Evolutionary conservation across 2,797 vertebrate species (phyloP).

Genomic region (Ctenopoma multispine): DNA sequence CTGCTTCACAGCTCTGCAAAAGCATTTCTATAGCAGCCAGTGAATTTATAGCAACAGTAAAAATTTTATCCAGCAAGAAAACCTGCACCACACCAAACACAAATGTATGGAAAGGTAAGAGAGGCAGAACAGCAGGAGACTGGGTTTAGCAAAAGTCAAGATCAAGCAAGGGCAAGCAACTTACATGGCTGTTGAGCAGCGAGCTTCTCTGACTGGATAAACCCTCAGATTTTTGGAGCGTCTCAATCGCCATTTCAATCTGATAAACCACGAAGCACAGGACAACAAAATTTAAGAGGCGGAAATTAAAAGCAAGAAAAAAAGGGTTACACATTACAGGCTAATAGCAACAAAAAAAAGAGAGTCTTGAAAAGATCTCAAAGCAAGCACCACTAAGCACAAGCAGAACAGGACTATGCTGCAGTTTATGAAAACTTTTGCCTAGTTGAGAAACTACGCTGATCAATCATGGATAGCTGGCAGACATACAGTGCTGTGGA

Average conservation of each 20-base stretch:
- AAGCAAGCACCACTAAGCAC: constrained; percentile 79
- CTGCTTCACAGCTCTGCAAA: constrained; percentile 41
- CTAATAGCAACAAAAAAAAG: constrained; percentile 63
- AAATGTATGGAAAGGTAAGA: constrained; percentile 36
- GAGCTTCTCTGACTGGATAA: constrained; percentile 99
- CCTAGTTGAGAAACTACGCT: background rate
- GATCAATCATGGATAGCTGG: background rate
- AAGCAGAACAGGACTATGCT: constrained; percentile 66
- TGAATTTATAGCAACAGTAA: constrained; percentile 43
- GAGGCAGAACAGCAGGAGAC: constrained; percentile 48
- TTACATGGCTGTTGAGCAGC: constrained; percentile 99
- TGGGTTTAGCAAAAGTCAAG: constrained; percentile 44
- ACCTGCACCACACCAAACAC: constrained; percentile 47
- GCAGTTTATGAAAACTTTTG: constrained; percentile 12
- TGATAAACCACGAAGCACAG: constrained; percentile 90
- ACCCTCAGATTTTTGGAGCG: constrained; percentile 99
- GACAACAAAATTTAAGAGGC: constrained; percentile 88
- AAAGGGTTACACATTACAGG: constrained; percentile 74
- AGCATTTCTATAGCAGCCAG: constrained; percentile 63
- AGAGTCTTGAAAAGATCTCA: constrained; percentile 60
- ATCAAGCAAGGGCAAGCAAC: constrained; percentile 79
- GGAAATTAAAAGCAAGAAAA: constrained; percentile 82
- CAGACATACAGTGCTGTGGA: background rate
- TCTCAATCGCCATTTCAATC: constrained; percentile 99
- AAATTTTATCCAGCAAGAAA: constrained; percentile 40